Conservation (phyloP, 1,140 invertebrate species). For the Habropoda laboriosa region DNA sequence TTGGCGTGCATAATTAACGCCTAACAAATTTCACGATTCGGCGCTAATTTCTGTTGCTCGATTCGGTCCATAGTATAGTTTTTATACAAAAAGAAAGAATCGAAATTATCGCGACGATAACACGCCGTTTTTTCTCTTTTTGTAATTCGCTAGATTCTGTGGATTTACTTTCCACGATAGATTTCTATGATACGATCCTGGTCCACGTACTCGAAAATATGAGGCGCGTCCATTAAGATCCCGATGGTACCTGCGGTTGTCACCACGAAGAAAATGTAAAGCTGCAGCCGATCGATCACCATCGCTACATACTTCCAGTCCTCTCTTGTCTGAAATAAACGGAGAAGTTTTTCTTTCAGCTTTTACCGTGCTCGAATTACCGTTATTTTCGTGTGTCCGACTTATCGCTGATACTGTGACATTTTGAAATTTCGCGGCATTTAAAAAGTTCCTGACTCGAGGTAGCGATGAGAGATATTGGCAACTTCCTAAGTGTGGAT, state of each 20-base stretch:
- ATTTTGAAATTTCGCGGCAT: too few species aligned
- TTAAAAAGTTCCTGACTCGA: too few species aligned
- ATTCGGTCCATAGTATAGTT: neutral
- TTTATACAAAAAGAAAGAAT: constrained; percentile 28
- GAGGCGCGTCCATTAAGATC: constrained; percentile 99
- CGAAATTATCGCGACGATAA: constrained; percentile 54
- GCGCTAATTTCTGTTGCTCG: neutral
- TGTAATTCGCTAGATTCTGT: constrained; percentile 34
- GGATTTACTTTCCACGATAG: constrained; percentile 92
- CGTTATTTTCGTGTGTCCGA: too few species aligned
- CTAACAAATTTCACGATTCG: too few species aligned
- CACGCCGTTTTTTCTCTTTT: constrained; percentile 63
- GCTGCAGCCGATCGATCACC: constrained; percentile 98
- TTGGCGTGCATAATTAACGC: too few species aligned
- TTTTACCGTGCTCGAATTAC: too few species aligned
- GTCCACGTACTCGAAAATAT: constrained; percentile 99
- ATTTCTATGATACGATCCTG: constrained; percentile 98
- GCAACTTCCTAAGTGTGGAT: too few species aligned
- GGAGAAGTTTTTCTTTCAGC: too few species aligned
- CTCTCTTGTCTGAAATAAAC: constrained; percentile 93
- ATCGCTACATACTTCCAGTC: constrained; percentile 99
- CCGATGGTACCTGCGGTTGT: constrained; percentile 97
- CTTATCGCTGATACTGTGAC: too few species aligned
- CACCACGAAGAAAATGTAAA: constrained; percentile 98
- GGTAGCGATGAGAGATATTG: too few species aligned